These are phyloP conservation scores for Pocillopora meandrina DNA, from an alignment of 92 coral and sea anemone species.

Conservation along the genomic window DNA sequence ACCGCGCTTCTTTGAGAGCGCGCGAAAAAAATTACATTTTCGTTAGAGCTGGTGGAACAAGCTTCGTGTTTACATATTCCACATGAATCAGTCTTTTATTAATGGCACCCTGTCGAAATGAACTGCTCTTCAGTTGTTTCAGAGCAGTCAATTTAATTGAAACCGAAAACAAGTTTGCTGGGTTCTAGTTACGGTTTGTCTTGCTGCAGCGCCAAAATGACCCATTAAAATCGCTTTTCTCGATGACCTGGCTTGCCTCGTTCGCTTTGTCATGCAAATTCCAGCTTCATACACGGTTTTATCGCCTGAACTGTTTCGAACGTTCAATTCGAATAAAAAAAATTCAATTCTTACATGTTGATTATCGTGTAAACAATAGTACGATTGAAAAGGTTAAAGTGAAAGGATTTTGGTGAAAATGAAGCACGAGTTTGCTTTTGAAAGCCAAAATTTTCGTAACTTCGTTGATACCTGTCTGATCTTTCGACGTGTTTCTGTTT, in stretches of 20 bases:
- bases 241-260: neutral
- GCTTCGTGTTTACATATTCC: conserved; percentile 72
- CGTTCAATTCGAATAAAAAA: neutral
- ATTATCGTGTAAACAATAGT: conserved; percentile 9
- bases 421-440: neutral
- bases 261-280: conserved; percentile 9
- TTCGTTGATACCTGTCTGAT: neutral
- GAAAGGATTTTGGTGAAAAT: neutral
- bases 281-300: neutral
- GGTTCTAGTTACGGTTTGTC: neutral
- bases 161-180: conserved; percentile 27
- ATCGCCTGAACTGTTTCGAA: neutral
- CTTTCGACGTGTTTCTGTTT: neutral
- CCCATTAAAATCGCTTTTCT: neutral
- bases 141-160: conserved; percentile 37
- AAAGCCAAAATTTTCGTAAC: neutral
- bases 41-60: conserved; percentile 32
- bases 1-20: conserved; percentile 3
- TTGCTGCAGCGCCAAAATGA: neutral
- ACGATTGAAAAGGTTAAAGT: neutral
- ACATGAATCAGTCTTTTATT: conserved; percentile 56
- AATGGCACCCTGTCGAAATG: conserved; percentile 27
- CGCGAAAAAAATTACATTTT: conserved; percentile 49
- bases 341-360: conserved; percentile 9
- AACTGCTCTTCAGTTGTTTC: conserved; percentile 20